Evolutionary conservation across 2,113 vertebrate genomes (phyloP).

Genomic region (Gobiocypris rarus): DNA sequence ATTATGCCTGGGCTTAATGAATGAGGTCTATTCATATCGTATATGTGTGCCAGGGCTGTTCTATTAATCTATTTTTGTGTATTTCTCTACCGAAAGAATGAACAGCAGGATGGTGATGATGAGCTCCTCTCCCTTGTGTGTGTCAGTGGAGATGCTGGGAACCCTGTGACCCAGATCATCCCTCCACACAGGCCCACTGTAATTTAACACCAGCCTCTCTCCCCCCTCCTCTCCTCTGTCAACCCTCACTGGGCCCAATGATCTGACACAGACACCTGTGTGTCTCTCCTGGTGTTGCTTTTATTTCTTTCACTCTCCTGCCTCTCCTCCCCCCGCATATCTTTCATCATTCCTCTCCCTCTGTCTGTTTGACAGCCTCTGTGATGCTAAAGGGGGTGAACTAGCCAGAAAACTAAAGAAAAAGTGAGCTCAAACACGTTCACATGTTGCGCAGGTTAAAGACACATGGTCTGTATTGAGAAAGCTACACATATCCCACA

Average conservation of each 20-base stretch:
- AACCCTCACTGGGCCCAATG: conserved; percentile 52
- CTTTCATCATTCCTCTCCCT: conserved; percentile 47
- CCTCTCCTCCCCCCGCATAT: conserved; percentile 24
- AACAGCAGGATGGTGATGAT: conserved; percentile 69
- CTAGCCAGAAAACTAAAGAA: conserved; percentile 3
- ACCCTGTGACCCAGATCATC: conserved; percentile 59
- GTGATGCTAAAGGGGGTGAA: background rate
- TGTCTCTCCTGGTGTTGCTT: conserved; percentile 51
- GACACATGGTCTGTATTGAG: background rate
- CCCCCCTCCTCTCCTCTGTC: conserved; percentile 38
- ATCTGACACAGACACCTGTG: conserved; percentile 59
- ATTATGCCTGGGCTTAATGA: background rate
- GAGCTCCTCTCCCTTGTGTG: conserved; percentile 69
- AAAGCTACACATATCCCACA: background rate
- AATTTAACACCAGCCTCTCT: conserved; percentile 62
- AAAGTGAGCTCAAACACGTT: background rate
- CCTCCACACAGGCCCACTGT: conserved; percentile 59
- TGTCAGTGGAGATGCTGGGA: conserved; percentile 70
- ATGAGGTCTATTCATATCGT: background rate
- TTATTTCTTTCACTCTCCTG: conserved; percentile 43
- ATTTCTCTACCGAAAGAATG: conserved; percentile 49
- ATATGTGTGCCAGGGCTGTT: background rate
- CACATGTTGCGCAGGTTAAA: background rate
- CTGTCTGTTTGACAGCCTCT: conserved; percentile 17
- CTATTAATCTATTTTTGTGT: background rate